Evolutionary conservation across 53 echinoderm and acorn worm genomes (phyloP).

Genomic region (Arbacia lixula): DNA sequence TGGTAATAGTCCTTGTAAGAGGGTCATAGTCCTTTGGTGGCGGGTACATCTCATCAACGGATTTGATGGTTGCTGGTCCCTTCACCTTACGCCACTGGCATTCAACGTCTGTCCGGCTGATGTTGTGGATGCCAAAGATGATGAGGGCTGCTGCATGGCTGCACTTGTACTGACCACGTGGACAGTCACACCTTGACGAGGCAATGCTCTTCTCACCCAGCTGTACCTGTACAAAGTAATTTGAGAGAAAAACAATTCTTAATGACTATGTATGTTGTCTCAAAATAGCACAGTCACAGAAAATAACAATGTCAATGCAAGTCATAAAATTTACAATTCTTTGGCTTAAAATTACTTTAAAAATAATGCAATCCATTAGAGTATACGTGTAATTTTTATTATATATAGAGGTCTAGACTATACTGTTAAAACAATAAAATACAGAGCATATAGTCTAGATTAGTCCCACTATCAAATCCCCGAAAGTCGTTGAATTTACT

Average conservation of each 20-base stretch:
- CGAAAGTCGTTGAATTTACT: too few relatives aligned
- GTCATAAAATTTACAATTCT: too few relatives aligned
- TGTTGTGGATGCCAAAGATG: constrained; percentile 19
- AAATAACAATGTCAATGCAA: background rate
- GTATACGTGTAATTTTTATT: too few relatives aligned
- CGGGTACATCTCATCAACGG: constrained; percentile 1
- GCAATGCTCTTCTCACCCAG: constrained; percentile 8
- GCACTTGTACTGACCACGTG: constrained; percentile 21
- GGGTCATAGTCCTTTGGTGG: background rate
- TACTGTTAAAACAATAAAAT: too few relatives aligned
- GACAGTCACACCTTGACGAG: constrained; percentile 13
- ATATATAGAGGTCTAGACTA: too few relatives aligned
- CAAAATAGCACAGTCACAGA: background rate
- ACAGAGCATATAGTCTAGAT: too few relatives aligned
- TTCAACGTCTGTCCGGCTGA: constrained; percentile 13
- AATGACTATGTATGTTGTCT: background rate
- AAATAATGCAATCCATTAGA: too few relatives aligned
- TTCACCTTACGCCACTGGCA: constrained; percentile 13
- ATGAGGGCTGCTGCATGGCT: constrained; percentile 30
- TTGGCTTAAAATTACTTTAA: too few relatives aligned
- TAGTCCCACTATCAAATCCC: too few relatives aligned
- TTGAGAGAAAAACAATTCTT: background rate
- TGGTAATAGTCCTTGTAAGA: background rate
- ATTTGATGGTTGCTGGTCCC: background rate
- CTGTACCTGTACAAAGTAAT: background rate